A percentile compares a stretch with the other conserved stretches of the same genome.
Conservation (phyloP, 1,140 invertebrate genomes). For the Scaptomyza pallida region DNA sequence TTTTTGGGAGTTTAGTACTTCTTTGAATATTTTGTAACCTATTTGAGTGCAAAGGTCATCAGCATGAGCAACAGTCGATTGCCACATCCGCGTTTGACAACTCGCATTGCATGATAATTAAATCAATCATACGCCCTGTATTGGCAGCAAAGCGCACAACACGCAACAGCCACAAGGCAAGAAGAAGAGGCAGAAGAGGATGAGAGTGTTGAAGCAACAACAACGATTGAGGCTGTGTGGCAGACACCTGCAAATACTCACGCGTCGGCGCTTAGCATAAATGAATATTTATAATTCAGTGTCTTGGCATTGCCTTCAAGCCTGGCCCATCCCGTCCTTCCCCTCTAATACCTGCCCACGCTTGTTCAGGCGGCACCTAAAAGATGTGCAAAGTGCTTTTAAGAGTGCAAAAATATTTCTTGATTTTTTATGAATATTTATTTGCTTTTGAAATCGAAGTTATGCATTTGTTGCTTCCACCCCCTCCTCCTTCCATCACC, state of each 20-base stretch:
- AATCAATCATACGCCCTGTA: slow-evolving; percentile 76
- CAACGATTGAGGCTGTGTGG: slow-evolving; percentile 31
- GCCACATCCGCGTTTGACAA: slow-evolving; percentile 2
- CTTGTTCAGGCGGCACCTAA: slow-evolving; percentile 31
- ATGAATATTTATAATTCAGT: slow-evolving; percentile 80
- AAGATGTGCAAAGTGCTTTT: slow-evolving; percentile 73
- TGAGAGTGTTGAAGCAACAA: not conserved
- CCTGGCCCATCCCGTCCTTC: not conserved
- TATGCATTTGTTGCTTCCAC: slow-evolving; percentile 66
- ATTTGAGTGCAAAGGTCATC: not conserved
- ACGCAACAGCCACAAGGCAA: not conserved
- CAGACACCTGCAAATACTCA: slow-evolving; percentile 68
- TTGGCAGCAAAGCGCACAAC: slow-evolving; percentile 54
- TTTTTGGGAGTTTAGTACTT: no score
- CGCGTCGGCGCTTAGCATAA: slow-evolving; percentile 72
- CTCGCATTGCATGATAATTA: slow-evolving; percentile 65
- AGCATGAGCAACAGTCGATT: not conserved
- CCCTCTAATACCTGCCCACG: not conserved
- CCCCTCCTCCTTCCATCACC: slow-evolving; percentile 6
- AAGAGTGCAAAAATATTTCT: slow-evolving; percentile 62
- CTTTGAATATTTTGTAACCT: no score
- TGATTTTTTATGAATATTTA: slow-evolving; percentile 81
- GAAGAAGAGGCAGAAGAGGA: not conserved
- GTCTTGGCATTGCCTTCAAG: slow-evolving; percentile 40
- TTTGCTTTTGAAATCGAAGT: slow-evolving; percentile 81